A percentile compares a stretch with the other conserved stretches of the same genome.
phyloP scores from a whole-genome alignment of 1,140 invertebrate genomes.

The Euura lappo region DNA sequence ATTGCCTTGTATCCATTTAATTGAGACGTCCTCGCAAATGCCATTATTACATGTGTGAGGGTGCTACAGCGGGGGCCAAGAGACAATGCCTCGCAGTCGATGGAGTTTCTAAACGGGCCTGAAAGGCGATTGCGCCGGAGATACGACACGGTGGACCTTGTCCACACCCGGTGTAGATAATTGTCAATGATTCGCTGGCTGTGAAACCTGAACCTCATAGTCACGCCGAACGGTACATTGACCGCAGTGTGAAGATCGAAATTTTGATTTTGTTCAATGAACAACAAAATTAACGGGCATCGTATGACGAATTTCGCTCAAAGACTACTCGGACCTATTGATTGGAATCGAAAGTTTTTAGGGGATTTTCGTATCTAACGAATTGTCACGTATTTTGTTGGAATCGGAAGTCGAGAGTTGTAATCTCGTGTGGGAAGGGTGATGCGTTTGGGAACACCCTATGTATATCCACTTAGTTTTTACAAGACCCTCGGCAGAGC shows the following conservation, averaged over 20 bases:
- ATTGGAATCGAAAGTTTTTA: too few species aligned
- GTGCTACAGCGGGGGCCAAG: slow-evolving; percentile 44
- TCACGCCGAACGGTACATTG: too few species aligned
- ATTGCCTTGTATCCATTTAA: slow-evolving; percentile 59
- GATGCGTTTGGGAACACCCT: background rate
- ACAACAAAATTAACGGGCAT: too few species aligned
- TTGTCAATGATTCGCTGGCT: too few species aligned
- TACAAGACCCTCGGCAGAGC: slow-evolving; percentile 25
- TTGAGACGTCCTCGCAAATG: slow-evolving; percentile 57
- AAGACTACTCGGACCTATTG: too few species aligned
- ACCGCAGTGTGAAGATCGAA: too few species aligned
- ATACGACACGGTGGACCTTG: slow-evolving; percentile 16
- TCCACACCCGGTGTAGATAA: slow-evolving; percentile 13
- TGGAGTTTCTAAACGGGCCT: slow-evolving; percentile 17
- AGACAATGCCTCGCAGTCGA: slow-evolving; percentile 39
- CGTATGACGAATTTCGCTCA: too few species aligned
- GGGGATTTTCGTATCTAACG: too few species aligned
- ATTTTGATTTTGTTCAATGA: too few species aligned
- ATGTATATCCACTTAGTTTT: slow-evolving; percentile 31
- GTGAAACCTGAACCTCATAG: too few species aligned
- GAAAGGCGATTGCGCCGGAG: slow-evolving; percentile 27
- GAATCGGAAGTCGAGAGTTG: background rate
- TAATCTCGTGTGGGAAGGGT: background rate
- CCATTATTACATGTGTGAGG: background rate
- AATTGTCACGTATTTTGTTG: too few species aligned